Evolutionary conservation across 2,888 invertebrate species (phyloP).

Genomic region (Epsilonema sp.): DNA sequence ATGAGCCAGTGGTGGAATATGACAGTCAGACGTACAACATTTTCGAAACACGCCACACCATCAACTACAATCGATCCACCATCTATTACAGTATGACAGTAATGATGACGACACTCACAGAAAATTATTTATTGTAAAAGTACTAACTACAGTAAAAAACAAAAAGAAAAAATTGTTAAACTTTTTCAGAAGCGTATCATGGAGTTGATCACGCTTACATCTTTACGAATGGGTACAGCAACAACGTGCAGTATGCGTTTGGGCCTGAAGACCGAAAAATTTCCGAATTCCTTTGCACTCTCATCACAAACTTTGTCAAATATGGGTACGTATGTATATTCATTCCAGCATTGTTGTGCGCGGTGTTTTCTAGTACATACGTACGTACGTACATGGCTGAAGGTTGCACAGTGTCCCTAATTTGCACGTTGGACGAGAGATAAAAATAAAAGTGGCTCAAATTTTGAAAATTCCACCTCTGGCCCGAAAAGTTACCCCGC

Average conservation of each 20-base stretch:
- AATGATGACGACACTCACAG: no score
- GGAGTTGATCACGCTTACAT: slow-evolving; percentile 28
- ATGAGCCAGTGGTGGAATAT: slow-evolving; percentile 22
- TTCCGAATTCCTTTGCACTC: slow-evolving; percentile 19
- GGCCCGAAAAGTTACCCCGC: no score
- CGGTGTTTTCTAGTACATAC: no score
- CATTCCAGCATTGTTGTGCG: no score
- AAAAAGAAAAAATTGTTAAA: no score
- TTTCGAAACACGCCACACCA: slow-evolving; percentile 14
- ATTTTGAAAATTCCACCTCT: no score
- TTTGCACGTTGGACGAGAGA: no score
- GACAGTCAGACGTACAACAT: slow-evolving; percentile 16
- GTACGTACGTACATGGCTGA: no score
- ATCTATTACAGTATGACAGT: not conserved
- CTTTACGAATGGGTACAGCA: slow-evolving; percentile 24
- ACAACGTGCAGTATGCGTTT: slow-evolving; percentile 19
- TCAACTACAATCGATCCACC: not conserved
- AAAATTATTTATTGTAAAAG: not conserved
- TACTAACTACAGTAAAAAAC: not conserved
- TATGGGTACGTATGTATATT: no score
- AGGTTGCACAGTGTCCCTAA: no score
- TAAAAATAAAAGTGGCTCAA: no score
- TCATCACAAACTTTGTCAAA: slow-evolving; percentile 23
- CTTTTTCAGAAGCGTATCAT: slow-evolving; percentile 20
- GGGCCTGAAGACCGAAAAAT: slow-evolving; percentile 21